Percentiles rank a stretch among this genome's conserved stretches.
phyloP scores from a whole-genome alignment of 2,888 invertebrate genomes.

The Scaptodrosophila latifasciaeformis region DNA sequence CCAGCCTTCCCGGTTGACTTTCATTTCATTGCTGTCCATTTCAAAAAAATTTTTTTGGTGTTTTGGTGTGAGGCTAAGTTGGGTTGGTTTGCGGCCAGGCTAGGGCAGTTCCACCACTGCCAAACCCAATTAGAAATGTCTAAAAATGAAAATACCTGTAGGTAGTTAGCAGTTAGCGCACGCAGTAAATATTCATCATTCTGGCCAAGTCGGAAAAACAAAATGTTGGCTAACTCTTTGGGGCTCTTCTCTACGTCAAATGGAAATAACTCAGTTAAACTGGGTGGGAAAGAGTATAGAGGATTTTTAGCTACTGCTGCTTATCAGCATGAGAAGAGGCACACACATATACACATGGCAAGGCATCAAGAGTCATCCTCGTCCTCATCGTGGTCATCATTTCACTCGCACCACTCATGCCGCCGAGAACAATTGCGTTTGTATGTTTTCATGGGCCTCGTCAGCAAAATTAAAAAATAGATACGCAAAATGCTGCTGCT shows the following conservation, averaged over 20 bases:
- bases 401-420: slow-evolving; percentile 12
- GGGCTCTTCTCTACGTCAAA: slow-evolving; percentile 11
- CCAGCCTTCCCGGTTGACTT: too few relatives aligned
- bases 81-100: too few relatives aligned
- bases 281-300: neutral
- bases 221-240: neutral
- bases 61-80: too few relatives aligned
- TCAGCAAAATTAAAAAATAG: slow-evolving; percentile 70
- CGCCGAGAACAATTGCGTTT: slow-evolving; percentile 58
- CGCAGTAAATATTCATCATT: slow-evolving; percentile 70
- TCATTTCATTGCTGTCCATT: too few relatives aligned
- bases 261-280: slow-evolving; percentile 17
- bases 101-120: too few relatives aligned
- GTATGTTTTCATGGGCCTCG: slow-evolving; percentile 45
- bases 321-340: slow-evolving; percentile 61
- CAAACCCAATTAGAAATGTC: slow-evolving; percentile 69
- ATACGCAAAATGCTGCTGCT: slow-evolving; percentile 38
- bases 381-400: slow-evolving; percentile 12
- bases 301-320: slow-evolving; percentile 48
- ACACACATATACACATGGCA: slow-evolving; percentile 66
- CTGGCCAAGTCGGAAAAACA: slow-evolving; percentile 21
- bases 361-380: slow-evolving; percentile 21
- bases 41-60: too few relatives aligned
- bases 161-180: slow-evolving; percentile 67
- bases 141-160: slow-evolving; percentile 66